Base-by-base conservation (phyloP, 1,140 invertebrate genomes). In the Mylabris phalerata region DNA sequence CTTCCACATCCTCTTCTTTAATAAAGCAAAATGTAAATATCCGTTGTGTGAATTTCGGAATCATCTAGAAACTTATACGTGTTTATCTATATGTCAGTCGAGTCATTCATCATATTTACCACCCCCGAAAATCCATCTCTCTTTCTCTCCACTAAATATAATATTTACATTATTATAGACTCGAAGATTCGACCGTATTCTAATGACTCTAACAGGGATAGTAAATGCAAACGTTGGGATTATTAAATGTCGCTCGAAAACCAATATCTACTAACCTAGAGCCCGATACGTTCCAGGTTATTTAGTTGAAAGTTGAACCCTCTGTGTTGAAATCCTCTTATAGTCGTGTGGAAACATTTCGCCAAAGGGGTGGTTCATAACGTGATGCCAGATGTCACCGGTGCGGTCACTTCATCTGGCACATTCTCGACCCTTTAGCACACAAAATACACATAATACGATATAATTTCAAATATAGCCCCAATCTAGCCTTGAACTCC, bases 221-320 rank as follows among this genome's bases (percentile, higher is more conserved):
- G 46, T 45, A 54, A 44, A 42, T 11, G 51, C 41, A 7, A 32
- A 45, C 7, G 32, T 19, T 4, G 32, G 32, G 51, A 54, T 54
- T 54, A 54, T 54, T 54, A 54, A 54, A 54, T 46, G 51, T 54
- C 51, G n/a, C 41, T 54, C 13, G 51, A 45, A 54, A 54, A 54
- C 51, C 51, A 54, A 54, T 54, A 54, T 54, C 51, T 41, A 45
- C 42, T 11, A 9, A 24, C 19, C 42, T 32, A 24, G 51, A 45
- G 19, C 42, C 41, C 32, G 7, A 32, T 32, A 32, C 32, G 32
- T 32, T 32, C 32, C 32, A 32, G 32, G 32, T 32, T 32, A 32
- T 32, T 32, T 32, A 32, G 32, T 32, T 32, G 32, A 32, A 32
- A 32, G 32, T 32, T 32, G 4, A 7, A 32, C 7, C 32, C 32